A percentile compares a stretch with the other conserved stretches of the same genome.
Conservation (phyloP, 1,140 invertebrate species). For the Hyposmocoma kahamanoa region DNA sequence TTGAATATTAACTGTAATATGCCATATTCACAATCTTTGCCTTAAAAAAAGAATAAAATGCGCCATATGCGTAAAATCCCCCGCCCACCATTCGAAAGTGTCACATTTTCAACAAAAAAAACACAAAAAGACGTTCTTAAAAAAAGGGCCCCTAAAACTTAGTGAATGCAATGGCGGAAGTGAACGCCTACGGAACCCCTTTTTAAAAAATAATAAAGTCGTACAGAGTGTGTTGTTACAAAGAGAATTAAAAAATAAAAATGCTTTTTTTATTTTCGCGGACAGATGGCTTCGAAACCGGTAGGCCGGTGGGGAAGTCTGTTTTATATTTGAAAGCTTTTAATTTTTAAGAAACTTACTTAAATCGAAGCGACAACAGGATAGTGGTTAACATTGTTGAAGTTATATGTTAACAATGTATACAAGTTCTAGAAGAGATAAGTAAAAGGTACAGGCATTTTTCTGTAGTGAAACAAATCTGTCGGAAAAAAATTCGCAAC, state of each 20-base stretch:
- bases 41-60: conserved; percentile 12
- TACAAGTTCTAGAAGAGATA: too few relatives aligned
- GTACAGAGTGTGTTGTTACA: conserved; percentile 19
- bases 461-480: too few relatives aligned
- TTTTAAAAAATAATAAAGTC: conserved; percentile 55
- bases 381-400: too few relatives aligned
- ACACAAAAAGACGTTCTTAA: conserved; percentile 23
- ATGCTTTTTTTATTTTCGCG: not conserved
- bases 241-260: conserved; percentile 32
- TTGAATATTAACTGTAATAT: too few relatives aligned
- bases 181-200: conserved; percentile 49
- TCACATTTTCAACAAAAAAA: too few relatives aligned
- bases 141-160: conserved; percentile 27
- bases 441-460: too few relatives aligned
- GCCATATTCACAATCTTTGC: not conserved
- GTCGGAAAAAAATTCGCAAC: too few relatives aligned
- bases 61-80: conserved; percentile 26
- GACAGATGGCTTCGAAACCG: not conserved
- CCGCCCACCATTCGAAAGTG: conserved; percentile 24
- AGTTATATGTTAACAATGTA: too few relatives aligned
- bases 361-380: too few relatives aligned
- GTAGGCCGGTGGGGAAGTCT: too few relatives aligned
- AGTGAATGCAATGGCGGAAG: conserved; percentile 37
- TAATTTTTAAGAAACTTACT: too few relatives aligned
- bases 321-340: too few relatives aligned